Base-by-base conservation (phyloP, 2,113 vertebrate genomes). In the Pycnonotus jocosus region DNA sequence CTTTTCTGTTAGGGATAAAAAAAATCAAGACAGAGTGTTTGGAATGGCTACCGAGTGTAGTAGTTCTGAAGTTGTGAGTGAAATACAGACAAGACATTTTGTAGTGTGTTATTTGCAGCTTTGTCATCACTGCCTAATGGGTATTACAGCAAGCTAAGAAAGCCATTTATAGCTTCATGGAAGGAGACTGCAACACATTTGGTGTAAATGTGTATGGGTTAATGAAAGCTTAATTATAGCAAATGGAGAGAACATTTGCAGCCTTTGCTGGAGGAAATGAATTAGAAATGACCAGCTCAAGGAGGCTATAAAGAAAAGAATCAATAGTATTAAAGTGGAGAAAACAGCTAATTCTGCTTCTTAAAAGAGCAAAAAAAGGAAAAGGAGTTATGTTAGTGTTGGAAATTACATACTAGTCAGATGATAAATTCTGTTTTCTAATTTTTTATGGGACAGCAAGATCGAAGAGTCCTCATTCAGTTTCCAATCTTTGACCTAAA, bases 201-300 rank as follows among this genome's bases (percentile, higher is more conserved):
- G 38, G 31, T 81, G 33, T 62, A 74, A 94, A 90, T 92, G 57
- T 62, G n/a, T 77, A 23, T 45, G 44, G 80, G 56, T 88, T 96
- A 95, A 94, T 92, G 80, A 80, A 92, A 92, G 44, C 61, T 86
- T 93, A 94, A 94, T 94, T 96, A 72, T 50, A 87, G 79, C n/a
- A 93, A 94, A 96, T 90, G 69, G 83, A 78, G 66, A 79, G 54
- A 93, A 50, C 48, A 42, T 82, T 88, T 93, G 28, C 56, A 72
- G 69, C 38, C 35, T 87, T 91, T 7, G 28, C 62, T 81, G 56
- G 38, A 81, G 70, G 73, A 95, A 79, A 82, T 65, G 53, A 66
- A 88, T 88, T 88, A 77, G 65, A 81, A 92, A 91, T 79, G 73
- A 60, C 71, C 86, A 78, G 48, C n/a, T 23, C 21, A 13, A 81